phyloP scores from a whole-genome alignment of 2,113 vertebrate species.

The Recurvirostra avosetta region DNA sequence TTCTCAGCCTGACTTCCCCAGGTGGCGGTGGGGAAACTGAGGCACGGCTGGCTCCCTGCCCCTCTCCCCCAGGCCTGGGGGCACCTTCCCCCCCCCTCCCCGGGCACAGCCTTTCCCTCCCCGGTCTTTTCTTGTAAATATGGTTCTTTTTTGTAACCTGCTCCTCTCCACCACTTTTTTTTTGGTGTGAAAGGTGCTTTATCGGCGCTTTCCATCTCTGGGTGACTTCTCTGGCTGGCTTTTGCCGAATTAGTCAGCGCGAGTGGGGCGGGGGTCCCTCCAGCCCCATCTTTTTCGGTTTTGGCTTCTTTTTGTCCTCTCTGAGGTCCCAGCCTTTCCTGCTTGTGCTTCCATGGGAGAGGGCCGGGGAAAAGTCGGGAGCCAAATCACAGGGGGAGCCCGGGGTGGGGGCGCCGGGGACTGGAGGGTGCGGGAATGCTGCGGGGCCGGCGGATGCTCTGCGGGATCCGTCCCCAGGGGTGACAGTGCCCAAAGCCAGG shows the following conservation, averaged over 20 bases:
- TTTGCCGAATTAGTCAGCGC: neutral
- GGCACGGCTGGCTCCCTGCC: neutral
- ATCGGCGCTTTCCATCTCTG: neutral
- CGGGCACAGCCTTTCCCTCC: neutral
- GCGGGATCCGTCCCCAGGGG: neutral
- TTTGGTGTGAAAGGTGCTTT: neutral
- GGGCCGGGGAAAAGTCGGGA: fast-evolving
- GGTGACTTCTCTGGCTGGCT: neutral
- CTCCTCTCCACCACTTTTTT: neutral
- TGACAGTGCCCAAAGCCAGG: neutral
- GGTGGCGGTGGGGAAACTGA: neutral
- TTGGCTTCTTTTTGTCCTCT: neutral
- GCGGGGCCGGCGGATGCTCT: too few species aligned
- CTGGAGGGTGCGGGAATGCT: too few species aligned
- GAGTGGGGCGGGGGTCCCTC: neutral
- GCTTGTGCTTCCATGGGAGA: fast-evolving
- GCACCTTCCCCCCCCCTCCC: neutral
- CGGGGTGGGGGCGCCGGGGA: neutral
- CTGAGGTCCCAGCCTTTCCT: fast-evolving
- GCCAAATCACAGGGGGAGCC: neutral
- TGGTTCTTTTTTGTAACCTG: slow-evolving; percentile 19
- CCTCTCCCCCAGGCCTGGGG: neutral
- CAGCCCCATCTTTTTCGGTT: fast-evolving
- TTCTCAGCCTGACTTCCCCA: neutral
- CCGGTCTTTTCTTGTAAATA: neutral